These are phyloP conservation scores for Trissolcus basalis DNA, from an alignment of 1,140 invertebrate genomes.

Conservation along the genomic window DNA sequence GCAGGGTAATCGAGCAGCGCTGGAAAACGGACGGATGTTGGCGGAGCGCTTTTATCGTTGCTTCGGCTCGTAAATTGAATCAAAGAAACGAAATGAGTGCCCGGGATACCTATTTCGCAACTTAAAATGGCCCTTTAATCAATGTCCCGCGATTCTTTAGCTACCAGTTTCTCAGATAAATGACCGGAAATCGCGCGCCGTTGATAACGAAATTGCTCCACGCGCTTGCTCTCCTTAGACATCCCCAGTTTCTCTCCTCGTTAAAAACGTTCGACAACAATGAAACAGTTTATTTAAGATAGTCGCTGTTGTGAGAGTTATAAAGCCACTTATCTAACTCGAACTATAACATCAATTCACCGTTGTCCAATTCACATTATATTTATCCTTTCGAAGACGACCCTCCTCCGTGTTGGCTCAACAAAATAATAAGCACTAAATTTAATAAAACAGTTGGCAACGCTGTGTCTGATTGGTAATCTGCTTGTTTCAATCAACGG, in stretches of 20 bases:
- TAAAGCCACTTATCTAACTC: too few relatives aligned
- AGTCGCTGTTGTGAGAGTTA: too few relatives aligned
- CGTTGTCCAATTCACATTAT: too few relatives aligned
- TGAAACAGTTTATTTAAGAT: constrained; percentile 7
- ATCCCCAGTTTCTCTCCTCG: constrained; percentile 45
- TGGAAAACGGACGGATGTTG: constrained; percentile 60
- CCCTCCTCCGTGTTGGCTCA: too few relatives aligned
- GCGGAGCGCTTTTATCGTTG: constrained; percentile 67
- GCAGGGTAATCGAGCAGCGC: constrained; percentile 44
- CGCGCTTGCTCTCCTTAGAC: constrained; percentile 35
- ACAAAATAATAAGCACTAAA: too few relatives aligned
- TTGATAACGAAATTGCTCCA: constrained; percentile 74
- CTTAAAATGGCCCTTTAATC: constrained; percentile 73
- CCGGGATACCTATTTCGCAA: constrained; percentile 64
- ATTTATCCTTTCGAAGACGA: too few relatives aligned
- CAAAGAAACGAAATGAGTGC: constrained; percentile 65
- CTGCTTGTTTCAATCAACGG: constrained; percentile 54
- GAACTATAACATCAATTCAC: too few relatives aligned
- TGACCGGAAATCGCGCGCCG: constrained; percentile 73
- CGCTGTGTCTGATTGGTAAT: constrained; percentile 23
- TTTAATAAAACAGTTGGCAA: constrained; percentile 27
- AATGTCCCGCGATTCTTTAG: constrained; percentile 67
- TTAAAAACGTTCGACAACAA: constrained; percentile 36
- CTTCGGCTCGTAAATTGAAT: constrained; percentile 74
- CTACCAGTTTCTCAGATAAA: constrained; percentile 72